Evolutionary conservation across 1,140 invertebrate genomes (phyloP).

Genomic region (Steinernema feltiae): DNA sequence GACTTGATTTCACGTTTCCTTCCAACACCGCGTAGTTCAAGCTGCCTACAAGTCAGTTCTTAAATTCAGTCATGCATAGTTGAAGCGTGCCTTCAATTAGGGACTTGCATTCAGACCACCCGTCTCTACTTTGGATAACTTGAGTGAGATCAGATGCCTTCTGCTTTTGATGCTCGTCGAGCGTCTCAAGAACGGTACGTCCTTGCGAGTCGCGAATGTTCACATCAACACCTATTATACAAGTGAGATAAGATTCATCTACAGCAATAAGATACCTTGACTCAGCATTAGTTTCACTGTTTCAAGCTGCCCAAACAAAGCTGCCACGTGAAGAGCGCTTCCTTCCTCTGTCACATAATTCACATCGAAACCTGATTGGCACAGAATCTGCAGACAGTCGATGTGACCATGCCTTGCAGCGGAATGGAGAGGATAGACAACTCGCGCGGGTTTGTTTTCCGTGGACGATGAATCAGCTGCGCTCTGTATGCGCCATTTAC

Average conservation of each 20-base stretch:
- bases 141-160: constrained; percentile 77
- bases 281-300: constrained; percentile 77
- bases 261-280: constrained; percentile 51
- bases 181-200: constrained; percentile 77
- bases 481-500: no score
- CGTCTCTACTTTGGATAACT: constrained; percentile 72
- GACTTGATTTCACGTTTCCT: constrained; percentile 20
- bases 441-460: constrained; percentile 67
- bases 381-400: constrained; percentile 75
- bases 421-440: constrained; percentile 76
- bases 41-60: background rate
- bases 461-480: constrained; percentile 72
- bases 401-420: constrained; percentile 87
- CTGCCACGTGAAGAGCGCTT: constrained; percentile 87
- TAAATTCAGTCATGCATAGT: background rate
- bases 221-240: constrained; percentile 69
- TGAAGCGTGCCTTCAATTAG: constrained; percentile 56
- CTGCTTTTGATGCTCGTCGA: constrained; percentile 77
- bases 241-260: background rate
- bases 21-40: background rate
- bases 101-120: constrained; percentile 32
- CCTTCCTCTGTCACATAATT: constrained; percentile 77
- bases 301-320: constrained; percentile 82
- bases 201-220: constrained; percentile 71
- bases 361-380: constrained; percentile 78